Evolutionary conservation across 2,113 vertebrate species (phyloP), one percentile per base, ranked within the genome.

Genomic region (Cebus imitator): DNA sequence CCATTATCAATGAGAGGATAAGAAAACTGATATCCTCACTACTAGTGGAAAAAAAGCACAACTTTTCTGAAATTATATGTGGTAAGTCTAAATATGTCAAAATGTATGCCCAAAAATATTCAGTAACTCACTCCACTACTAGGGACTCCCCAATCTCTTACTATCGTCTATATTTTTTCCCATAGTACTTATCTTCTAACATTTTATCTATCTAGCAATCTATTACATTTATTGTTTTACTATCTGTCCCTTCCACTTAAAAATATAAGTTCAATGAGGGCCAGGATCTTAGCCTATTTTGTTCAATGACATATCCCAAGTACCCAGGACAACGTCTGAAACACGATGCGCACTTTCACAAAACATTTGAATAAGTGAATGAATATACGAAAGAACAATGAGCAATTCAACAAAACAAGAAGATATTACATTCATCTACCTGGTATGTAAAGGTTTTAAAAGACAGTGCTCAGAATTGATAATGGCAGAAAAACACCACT

Each of bases 351-450:
- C 30, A 94, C 85, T 92, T 68, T 86, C 25, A 93, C 32, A 96
- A 86, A 92, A 92, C 66, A 87, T 11, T 13, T 87, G 52, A 79
- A 89, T 64, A 87, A 95, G 27, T 82, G 37, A 97, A 93, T 87
- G 7, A 85, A 73, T 90, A 76, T 45, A 50, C 37, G 25, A 64
- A 87, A 70, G 50, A 90, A 68, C 6, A 61, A 90, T 13, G 20
- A 93, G 55, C 35, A 27, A 89, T 55, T 82, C 21, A 86, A 82
- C 88, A 25, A 90, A 97, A 84, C 4, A 92, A 66, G 48, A 94
- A 91, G 40, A 55, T 55, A 80, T 4, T 55, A 73, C 66, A 92
- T 94, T 89, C 40, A 70, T 68, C 43, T 95, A 30, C 68, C 52
- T 82, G 43, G 35, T 25, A 80, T 40, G 72, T 73, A 96, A 68